A percentile compares a stretch with the other conserved stretches of the same genome.
Evolutionary conservation across 2,888 invertebrate genomes (phyloP).

Genomic region (Tanytarsus gracilentus): DNA sequence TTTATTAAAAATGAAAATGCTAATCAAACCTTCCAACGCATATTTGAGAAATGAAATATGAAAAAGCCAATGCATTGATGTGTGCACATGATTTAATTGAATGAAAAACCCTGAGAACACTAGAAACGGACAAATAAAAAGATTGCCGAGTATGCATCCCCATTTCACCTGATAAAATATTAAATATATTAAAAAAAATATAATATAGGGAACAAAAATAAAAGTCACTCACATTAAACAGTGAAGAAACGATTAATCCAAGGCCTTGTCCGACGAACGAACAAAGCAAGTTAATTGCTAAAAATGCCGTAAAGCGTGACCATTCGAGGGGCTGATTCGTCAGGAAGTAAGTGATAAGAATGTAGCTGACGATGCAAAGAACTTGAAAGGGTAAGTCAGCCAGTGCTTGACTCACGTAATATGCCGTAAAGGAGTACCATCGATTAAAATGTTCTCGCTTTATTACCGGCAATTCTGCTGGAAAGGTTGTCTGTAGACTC

Average conservation of each 20-base stretch:
- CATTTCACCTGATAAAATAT: too few species aligned
- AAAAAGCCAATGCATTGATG: constrained; percentile 72
- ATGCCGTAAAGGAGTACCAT: constrained; percentile 79
- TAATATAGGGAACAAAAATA: not conserved
- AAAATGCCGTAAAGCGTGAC: constrained; percentile 60
- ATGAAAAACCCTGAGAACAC: constrained; percentile 92
- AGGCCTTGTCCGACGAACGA: constrained; percentile 79
- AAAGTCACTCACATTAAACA: constrained; percentile 62
- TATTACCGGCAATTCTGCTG: constrained; percentile 70
- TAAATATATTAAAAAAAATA: constrained; percentile 22
- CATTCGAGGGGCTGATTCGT: constrained; percentile 77
- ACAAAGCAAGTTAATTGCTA: constrained; percentile 62
- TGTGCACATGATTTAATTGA: constrained; percentile 69
- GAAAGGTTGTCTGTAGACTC: constrained; percentile 73
- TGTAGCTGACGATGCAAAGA: constrained; percentile 64
- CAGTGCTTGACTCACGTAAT: constrained; percentile 67
- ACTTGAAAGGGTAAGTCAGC: constrained; percentile 77
- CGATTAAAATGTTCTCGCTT: constrained; percentile 78
- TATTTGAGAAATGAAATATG: constrained; percentile 83
- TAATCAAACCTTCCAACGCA: constrained; percentile 61
- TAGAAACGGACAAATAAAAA: constrained; percentile 76
- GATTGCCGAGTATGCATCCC: constrained; percentile 82
- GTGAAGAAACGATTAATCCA: constrained; percentile 76
- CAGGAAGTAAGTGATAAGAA: constrained; percentile 71
- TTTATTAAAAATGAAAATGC: not conserved